A percentile compares a stretch with the other conserved stretches of the same genome.
phyloP scores from a whole-genome alignment of 2,888 invertebrate species.

The Dichetophora obliterata region DNA sequence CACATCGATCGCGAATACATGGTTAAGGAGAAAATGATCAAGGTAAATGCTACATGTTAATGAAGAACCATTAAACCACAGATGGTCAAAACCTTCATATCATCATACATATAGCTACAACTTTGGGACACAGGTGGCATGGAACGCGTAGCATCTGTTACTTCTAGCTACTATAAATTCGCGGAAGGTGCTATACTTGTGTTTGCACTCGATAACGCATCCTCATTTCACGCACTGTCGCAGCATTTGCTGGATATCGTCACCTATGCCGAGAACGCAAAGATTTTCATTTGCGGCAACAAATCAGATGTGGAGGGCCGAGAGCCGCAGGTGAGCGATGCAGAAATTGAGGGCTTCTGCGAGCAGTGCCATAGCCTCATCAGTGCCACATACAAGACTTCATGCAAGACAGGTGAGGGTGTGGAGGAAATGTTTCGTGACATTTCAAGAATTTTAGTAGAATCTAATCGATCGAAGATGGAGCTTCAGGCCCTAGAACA shows the following conservation, averaged over 20 bases:
- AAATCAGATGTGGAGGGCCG: conserved; percentile 85
- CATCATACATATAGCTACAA: conserved; percentile 77
- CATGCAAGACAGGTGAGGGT: conserved; percentile 89
- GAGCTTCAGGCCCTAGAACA: conserved; percentile 84
- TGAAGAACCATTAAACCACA: background rate
- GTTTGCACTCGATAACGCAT: conserved; percentile 90
- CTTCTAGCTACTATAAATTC: conserved; percentile 95
- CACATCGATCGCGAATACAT: conserved; percentile 87
- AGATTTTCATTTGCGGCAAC: conserved; percentile 94
- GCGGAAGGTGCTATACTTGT: conserved; percentile 94
- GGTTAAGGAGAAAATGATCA: conserved; percentile 77
- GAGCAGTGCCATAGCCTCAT: conserved; percentile 93
- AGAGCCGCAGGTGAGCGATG: conserved; percentile 83
- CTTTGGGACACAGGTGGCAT: conserved; percentile 98
- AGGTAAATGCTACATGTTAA: conserved; percentile 50
- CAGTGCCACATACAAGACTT: conserved; percentile 89
- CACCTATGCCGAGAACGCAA: conserved; percentile 93
- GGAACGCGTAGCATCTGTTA: conserved; percentile 95
- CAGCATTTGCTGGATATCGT: conserved; percentile 95
- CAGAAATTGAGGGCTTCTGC: conserved; percentile 91
- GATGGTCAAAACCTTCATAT: background rate
- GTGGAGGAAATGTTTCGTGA: conserved; percentile 93
- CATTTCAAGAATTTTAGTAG: conserved; percentile 84
- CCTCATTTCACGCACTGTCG: conserved; percentile 91
- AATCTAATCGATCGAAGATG: conserved; percentile 84